Base-by-base conservation (phyloP, 2,113 vertebrate species). In the Tricholaema leucomelas region DNA sequence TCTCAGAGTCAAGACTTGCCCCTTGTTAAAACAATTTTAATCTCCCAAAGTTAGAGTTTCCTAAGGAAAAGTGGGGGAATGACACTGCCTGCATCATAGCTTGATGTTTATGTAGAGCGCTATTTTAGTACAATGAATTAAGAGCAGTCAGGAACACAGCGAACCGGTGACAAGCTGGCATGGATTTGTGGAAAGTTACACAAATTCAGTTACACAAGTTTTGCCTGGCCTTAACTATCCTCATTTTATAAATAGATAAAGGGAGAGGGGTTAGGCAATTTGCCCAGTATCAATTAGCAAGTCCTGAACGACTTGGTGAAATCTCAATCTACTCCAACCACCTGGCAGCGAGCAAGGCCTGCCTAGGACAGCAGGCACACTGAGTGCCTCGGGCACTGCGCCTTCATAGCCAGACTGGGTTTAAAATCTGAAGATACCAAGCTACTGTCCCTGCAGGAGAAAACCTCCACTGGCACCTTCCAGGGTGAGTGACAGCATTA, bases 161-260 rank as follows among this genome's bases (percentile, higher is more conserved):
- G 74, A 95, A 80, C 88, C 48, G 23, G 94, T 92, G 93, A 95
- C 93, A 93, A 93, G 94, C 89, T 96, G 96, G 94, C 94, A 95
- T 28, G 92, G 93, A 94, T 95, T 92, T 85, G 88, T 94, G 94
- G 96, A 96, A 96, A 96, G 94, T 95, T 95, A 92, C 94, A 96
- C 92, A 96, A 96, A 96, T 90, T 95, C 80, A 86, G 94, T 96
- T 95, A 94, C 90, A 95, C 91, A 93, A 93, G 94, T 95, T 94
- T 90, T 66, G 92, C 93, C 91, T 85, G 83, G 73, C 93, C 88
- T 94, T 80, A 93, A 87, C 87, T 91, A 91, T 95, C 74, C 92
- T 71, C 28, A 12, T 95, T 95, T 96, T 96, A 95, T 93, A 95
- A 96, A 95, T 88, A 94, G 96, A 94, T 90, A 94, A 95, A 92